These are phyloP conservation scores for Gobio occitaniae DNA, from an alignment of 2,797 vertebrate genomes.

Conservation along the genomic window DNA sequence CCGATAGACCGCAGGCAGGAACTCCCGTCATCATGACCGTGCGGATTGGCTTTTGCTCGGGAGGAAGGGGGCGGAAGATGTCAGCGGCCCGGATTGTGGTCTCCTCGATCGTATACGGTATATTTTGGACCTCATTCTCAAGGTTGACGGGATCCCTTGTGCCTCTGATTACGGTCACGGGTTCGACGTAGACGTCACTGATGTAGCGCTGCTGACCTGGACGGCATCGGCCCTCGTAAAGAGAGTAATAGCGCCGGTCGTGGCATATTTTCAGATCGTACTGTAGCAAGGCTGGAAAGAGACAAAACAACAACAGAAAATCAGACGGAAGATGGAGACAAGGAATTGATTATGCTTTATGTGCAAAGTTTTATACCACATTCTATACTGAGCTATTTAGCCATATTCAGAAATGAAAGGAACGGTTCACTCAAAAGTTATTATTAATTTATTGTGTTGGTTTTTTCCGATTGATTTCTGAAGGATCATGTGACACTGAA, in stretches of 20 bases:
- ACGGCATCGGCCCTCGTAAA: slow-evolving; percentile 72
- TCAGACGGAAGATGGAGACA: not conserved
- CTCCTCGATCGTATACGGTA: slow-evolving; percentile 29
- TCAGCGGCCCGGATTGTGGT: slow-evolving; percentile 60
- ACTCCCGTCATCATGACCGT: slow-evolving; percentile 75
- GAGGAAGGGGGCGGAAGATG: slow-evolving; percentile 67
- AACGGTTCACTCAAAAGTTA: not conserved
- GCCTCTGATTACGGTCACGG: slow-evolving; percentile 63
- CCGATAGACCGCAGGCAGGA: slow-evolving; percentile 73
- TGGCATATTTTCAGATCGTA: slow-evolving; percentile 58
- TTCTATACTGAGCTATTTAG: not conserved
- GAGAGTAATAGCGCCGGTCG: slow-evolving; percentile 58
- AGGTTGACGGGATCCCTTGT: slow-evolving; percentile 62
- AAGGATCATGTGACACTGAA: not conserved
- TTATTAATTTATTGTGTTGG: too few species aligned
- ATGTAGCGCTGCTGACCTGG: slow-evolving; percentile 71
- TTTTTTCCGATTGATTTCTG: not conserved
- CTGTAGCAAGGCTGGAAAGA: slow-evolving; percentile 64
- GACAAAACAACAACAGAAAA: not conserved
- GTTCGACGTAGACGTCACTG: slow-evolving; percentile 68
- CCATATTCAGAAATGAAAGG: not conserved
- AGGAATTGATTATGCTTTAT: not conserved
- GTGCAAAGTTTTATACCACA: not conserved
- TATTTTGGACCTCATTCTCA: slow-evolving; percentile 59
- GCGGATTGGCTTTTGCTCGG: slow-evolving; percentile 57